Percentiles rank a stretch among this genome's conserved stretches.
phyloP scores from a whole-genome alignment of 1,140 invertebrate genomes.

The Bombus difficillimus region DNA sequence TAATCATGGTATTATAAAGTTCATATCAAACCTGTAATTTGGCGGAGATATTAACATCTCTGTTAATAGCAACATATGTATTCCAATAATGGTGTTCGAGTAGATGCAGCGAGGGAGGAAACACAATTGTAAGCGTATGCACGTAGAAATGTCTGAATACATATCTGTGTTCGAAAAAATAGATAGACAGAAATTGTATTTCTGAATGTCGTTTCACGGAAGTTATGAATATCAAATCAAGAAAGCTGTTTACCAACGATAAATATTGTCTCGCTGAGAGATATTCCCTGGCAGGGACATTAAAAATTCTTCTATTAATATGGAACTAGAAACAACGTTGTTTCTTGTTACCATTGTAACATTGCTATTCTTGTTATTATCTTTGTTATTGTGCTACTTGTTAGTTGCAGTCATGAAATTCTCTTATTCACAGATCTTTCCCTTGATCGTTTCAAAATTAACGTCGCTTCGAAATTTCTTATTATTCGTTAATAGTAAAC shows the following conservation, averaged over 20 bases:
- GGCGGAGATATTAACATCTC: background rate
- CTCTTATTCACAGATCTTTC: background rate
- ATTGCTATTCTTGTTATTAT: background rate
- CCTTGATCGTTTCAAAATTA: background rate
- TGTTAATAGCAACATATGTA: background rate
- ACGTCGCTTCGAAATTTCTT: background rate
- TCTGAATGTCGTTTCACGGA: background rate
- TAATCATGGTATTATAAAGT: too few relatives aligned
- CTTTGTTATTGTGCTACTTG: background rate
- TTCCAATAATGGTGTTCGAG: background rate
- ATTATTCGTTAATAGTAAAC: background rate
- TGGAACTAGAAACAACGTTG: background rate
- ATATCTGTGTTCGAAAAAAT: background rate
- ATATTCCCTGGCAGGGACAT: background rate
- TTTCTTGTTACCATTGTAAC: background rate
- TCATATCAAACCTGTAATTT: too few relatives aligned
- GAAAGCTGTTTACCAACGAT: conserved; percentile 1
- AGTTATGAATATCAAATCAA: conserved; percentile 14
- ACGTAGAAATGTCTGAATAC: background rate
- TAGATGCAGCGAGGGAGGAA: background rate
- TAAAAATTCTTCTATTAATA: background rate
- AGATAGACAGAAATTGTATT: background rate
- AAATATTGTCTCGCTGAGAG: conserved; percentile 1
- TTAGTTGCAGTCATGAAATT: background rate
- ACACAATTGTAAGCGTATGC: background rate